phyloP scores from a whole-genome alignment of 2,113 vertebrate species.

The Sitta europaea region DNA sequence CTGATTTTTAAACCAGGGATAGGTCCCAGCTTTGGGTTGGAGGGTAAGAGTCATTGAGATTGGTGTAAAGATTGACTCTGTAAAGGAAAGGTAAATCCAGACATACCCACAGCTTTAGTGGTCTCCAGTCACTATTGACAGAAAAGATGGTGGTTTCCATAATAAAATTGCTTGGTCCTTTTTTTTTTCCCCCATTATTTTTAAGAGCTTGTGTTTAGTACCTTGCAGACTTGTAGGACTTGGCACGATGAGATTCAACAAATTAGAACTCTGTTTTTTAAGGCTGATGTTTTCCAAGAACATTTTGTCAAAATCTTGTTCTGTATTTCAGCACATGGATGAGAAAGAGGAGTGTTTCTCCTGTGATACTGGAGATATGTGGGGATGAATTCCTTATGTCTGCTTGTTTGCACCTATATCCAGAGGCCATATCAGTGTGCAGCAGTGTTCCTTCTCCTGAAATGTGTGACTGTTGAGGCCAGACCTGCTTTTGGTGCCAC shows the following conservation, averaged over 20 bases:
- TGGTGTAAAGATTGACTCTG: background rate
- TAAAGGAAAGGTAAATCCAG: background rate
- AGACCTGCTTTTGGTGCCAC: rapidly evolving
- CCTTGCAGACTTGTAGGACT: background rate
- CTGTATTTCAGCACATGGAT: background rate
- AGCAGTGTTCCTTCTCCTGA: background rate
- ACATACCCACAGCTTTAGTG: background rate
- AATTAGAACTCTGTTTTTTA: background rate
- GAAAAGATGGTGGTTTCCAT: background rate
- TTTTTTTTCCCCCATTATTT: background rate
- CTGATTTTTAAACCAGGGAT: rapidly evolving
- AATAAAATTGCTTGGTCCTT: background rate
- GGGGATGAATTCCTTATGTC: background rate
- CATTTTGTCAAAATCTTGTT: background rate
- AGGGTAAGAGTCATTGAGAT: background rate
- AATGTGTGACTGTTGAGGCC: background rate
- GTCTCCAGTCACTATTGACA: background rate
- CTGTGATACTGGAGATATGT: background rate
- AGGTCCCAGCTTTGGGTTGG: background rate
- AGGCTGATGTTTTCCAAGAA: background rate
- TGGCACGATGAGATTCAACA: background rate
- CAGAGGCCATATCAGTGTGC: background rate
- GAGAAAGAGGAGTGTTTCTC: background rate
- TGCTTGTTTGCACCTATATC: background rate
- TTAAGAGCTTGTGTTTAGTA: background rate